Evolutionary conservation across 2,113 vertebrate species (phyloP).

Genomic region (Saguinus midas): DNA sequence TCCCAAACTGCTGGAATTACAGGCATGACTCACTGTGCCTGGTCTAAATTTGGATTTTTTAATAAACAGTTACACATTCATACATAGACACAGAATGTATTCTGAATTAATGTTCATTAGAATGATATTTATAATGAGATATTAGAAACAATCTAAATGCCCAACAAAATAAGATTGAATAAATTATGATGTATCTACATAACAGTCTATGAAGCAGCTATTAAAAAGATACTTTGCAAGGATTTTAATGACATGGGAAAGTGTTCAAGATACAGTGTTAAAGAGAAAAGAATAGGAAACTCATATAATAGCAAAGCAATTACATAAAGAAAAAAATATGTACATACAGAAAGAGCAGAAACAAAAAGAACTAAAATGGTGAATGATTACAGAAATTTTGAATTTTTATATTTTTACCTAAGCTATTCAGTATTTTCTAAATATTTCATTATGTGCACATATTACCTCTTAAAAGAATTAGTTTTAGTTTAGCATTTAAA

Average conservation of each 20-base stretch:
- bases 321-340: not conserved
- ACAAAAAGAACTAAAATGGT: not conserved
- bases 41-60: not conserved
- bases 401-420: not conserved
- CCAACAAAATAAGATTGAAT: not conserved
- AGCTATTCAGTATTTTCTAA: not conserved
- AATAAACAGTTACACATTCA: not conserved
- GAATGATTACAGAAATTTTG: not conserved
- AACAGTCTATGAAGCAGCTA: not conserved
- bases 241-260: slow-evolving; percentile 19
- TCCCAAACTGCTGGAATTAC: no score
- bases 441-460: not conserved
- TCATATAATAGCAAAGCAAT: not conserved
- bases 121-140: not conserved
- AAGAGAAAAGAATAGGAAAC: slow-evolving; percentile 28
- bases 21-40: no score
- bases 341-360: not conserved
- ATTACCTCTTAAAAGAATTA: not conserved
- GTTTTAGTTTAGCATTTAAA: slow-evolving; percentile 13
- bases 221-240: not conserved
- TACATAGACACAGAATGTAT: not conserved
- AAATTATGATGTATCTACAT: slow-evolving; percentile 24
- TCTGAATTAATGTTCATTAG: not conserved
- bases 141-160: slow-evolving; percentile 7
- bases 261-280: not conserved